phyloP scores from a whole-genome alignment of 2,113 vertebrate species.

The Python bivittatus region DNA sequence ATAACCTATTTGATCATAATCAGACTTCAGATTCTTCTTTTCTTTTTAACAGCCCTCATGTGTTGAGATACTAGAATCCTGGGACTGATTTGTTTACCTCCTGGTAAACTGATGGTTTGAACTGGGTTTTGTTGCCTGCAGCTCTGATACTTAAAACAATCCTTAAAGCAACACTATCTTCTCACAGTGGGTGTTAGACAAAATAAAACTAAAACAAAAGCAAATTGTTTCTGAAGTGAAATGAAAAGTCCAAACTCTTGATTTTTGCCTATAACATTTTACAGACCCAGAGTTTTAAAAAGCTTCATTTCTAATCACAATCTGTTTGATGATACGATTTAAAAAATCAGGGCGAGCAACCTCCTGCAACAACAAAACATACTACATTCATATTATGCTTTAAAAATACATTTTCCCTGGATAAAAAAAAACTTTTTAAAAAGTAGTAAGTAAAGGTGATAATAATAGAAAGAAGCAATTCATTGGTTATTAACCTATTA shows the following conservation, averaged over 20 bases:
- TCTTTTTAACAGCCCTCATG: conserved; percentile 1
- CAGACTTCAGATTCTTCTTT: conserved; percentile 2
- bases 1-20: conserved; percentile 3
- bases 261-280: background rate
- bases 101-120: conserved; percentile 6
- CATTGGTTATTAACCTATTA: background rate
- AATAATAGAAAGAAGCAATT: background rate
- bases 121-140: conserved; percentile 15
- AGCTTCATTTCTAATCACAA: background rate
- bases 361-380: background rate
- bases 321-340: background rate
- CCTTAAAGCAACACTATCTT: conserved; percentile 7
- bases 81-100: conserved; percentile 28
- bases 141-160: conserved; percentile 10
- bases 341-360: background rate
- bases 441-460: background rate
- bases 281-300: background rate
- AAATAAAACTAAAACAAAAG: conserved; percentile 1
- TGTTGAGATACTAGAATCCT: conserved; percentile 10
- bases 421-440: background rate
- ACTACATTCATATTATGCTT: background rate
- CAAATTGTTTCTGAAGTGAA: background rate
- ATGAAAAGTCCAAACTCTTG: background rate
- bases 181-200: background rate
- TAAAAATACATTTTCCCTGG: background rate